Base-by-base conservation (phyloP, 2,797 vertebrate genomes). In the Sciurus vulgaris region DNA sequence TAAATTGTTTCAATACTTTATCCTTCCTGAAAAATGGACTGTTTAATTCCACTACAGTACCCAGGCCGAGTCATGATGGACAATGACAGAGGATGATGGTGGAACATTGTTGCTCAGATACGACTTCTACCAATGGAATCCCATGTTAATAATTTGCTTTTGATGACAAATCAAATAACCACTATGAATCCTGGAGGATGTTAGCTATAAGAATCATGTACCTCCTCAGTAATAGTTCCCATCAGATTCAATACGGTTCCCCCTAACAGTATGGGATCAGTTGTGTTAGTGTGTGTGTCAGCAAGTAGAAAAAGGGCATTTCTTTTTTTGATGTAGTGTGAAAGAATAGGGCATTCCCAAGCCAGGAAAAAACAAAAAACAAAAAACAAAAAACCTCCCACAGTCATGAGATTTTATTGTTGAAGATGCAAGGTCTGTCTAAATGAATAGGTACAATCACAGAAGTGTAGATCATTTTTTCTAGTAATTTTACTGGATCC, bases 101-200 rank as follows among this genome's bases (percentile, higher is more conserved):
- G 33, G 49, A 82, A 78, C 14, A 81, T 44, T 38, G 35, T 69
- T 74, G 30, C 35, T 70, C 28, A 81, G 41, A 22, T 59, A 30
- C 82, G 61, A 74, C 11, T 92, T 92, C 78, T 82, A 51, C 30
- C 93, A 76, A 73, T 93, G 72, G 93, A 72, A 82, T 94, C 20
- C 30, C 28, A 63, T 2, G 79, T 24, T 13, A 13, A 41, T 93
- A 77, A 91, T 67, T 89, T 92, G 67, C 44, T 7, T n/a, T 24
- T 86, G n/a, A 61, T 73, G 41, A 76, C 28, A 92, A 93, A 63
- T 77, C 67, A 74, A 86, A 38, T 65, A 93, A 35, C 51, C 74
- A 82, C 13, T 86, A 59, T 83, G 77, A 59, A 85, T 74, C 82
- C 41, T 24, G 12, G 41, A 96, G n/a, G n/a, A 83, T 85, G 93